Conservation (phyloP, 2,888 invertebrate species). For the Magallana nippona region DNA sequence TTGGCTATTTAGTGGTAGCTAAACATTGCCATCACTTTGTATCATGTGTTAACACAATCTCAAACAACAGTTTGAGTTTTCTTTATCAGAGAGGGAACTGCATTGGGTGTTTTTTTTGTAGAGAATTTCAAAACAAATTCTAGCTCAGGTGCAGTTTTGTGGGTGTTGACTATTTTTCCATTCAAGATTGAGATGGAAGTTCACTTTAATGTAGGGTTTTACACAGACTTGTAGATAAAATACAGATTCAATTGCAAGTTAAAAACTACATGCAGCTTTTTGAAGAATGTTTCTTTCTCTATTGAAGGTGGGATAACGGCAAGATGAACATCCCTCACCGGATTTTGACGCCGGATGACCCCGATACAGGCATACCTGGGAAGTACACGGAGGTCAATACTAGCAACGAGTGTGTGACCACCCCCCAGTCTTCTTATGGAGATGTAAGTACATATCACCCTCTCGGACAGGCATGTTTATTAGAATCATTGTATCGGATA, state of each 20-base stretch:
- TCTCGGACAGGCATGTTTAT: background rate
- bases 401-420: conserved; percentile 66
- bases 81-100: background rate
- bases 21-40: background rate
- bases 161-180: background rate
- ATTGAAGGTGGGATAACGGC: conserved; percentile 72
- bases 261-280: too few species aligned
- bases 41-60: background rate
- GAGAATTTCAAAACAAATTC: conserved; percentile 2
- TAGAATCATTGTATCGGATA: too few species aligned
- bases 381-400: conserved; percentile 69
- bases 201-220: background rate
- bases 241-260: background rate
- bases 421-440: conserved; percentile 62
- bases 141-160: background rate
- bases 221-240: background rate
- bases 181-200: background rate
- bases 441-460: conserved; percentile 60
- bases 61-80: background rate
- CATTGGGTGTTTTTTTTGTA: background rate
- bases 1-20: conserved; percentile 13
- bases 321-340: conserved; percentile 76
- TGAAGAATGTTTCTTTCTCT: conserved; percentile 34
- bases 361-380: conserved; percentile 52
- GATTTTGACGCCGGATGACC: conserved; percentile 72